Evolutionary conservation across 2,797 vertebrate genomes (phyloP), one percentile per base, ranked within the genome.

Genomic region (Pseudomugil gertrudae): DNA sequence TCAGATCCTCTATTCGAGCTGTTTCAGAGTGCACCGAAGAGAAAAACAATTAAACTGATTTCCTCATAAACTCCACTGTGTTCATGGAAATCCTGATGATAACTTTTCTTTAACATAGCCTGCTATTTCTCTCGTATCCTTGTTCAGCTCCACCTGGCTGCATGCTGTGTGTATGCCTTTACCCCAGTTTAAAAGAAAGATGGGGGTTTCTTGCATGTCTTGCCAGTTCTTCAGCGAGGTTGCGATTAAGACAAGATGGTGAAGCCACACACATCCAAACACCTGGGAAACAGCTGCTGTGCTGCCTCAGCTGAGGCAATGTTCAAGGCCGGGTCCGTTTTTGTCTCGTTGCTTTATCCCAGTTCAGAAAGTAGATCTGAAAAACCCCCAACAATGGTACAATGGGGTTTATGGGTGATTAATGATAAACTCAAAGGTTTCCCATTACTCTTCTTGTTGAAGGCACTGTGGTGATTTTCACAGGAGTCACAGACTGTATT

Each of bases 271-370:
- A 90, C 87, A 69, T 84, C 65, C 89, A 78, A 78, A 92, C 92
- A 93, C 92, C 92, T 93, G 92, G 92, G 75, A 57, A 84, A 80
- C 92, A 93, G 91, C 92, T 72, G 83, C 56, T 0, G 13, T 43
- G 69, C 77, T 26, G 83, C 86, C 76, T 81, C 67, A 53, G 78
- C 72, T 54, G 57, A 72, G 36, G 74, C 74, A 83, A 73, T 72
- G 17, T 58, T 77, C 66, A 66, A 69, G 33, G 62, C 63, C 76
- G 36, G 1, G 58, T 81, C 81, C 74, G 72, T 65, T 72, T 66
- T 52, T 50, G 40, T 59, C 32, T 65, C 71, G 67, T 67, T 67
- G 66, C 59, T 62, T 77, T 61, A 84, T 74, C 79, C 69, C 60
- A 52, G 64, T 2, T 30, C 26, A 14, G 32, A 61, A 66, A 56